These are phyloP conservation scores for Natrix natrix DNA, from an alignment of 2,797 vertebrate genomes.

Conservation along the genomic window DNA sequence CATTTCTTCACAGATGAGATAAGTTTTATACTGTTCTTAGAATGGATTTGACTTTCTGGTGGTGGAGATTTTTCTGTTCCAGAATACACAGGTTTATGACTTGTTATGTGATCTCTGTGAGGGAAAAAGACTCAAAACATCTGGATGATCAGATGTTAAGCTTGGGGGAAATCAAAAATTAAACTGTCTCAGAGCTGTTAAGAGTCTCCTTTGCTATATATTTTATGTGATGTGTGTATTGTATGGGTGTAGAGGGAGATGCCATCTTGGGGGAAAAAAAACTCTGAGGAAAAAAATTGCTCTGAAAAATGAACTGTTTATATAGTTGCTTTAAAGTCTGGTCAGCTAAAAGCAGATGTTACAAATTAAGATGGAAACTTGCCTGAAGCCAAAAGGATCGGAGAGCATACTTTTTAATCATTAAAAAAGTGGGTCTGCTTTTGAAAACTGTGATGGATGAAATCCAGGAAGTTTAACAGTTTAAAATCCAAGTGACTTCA, in stretches of 20 bases:
- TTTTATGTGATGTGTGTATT: slow-evolving; percentile 70
- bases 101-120: slow-evolving; percentile 63
- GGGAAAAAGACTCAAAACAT: slow-evolving; percentile 73
- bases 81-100: slow-evolving; percentile 63
- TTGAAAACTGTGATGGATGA: slow-evolving; percentile 49
- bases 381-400: slow-evolving; percentile 61
- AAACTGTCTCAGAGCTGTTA: slow-evolving; percentile 70
- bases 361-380: slow-evolving; percentile 66
- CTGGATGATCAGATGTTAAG: slow-evolving; percentile 74
- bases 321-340: slow-evolving; percentile 66
- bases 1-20: slow-evolving; percentile 42
- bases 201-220: slow-evolving; percentile 70
- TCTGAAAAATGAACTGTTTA: slow-evolving; percentile 71
- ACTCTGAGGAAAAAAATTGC: slow-evolving; percentile 58
- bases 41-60: slow-evolving; percentile 56
- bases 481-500: slow-evolving; percentile 9
- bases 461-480: background rate
- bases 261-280: slow-evolving; percentile 60
- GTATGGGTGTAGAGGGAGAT: slow-evolving; percentile 62
- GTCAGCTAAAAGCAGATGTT: slow-evolving; percentile 71
- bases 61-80: slow-evolving; percentile 62
- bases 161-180: slow-evolving; percentile 76
- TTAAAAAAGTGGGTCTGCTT: slow-evolving; percentile 47
- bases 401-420: slow-evolving; percentile 58
- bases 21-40: slow-evolving; percentile 44